A percentile compares a stretch with the other conserved stretches of the same genome.
Evolutionary conservation across 1,140 invertebrate genomes (phyloP).

Genomic region (Lucilia sericata): DNA sequence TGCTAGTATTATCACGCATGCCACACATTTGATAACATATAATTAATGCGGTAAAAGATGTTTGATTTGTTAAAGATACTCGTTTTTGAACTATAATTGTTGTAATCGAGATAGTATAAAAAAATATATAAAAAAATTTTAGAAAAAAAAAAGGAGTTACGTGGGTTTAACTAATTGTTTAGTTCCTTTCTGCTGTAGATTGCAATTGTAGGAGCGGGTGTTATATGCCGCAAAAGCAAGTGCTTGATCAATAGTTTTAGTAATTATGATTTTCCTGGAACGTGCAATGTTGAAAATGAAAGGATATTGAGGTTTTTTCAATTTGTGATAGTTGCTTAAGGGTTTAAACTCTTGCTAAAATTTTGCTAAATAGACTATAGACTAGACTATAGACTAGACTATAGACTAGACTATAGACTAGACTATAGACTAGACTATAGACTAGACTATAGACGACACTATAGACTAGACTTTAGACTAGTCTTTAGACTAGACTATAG

Average conservation of each 20-base stretch:
- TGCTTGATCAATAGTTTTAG: constrained; percentile 4
- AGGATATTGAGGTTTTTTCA: constrained; percentile 13
- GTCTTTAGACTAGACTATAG: no score
- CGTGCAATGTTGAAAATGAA: constrained; percentile 26
- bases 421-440: no score
- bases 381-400: no score
- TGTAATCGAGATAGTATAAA: neutral
- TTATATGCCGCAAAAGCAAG: constrained; percentile 25
- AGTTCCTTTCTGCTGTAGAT: constrained; percentile 30
- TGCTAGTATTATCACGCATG: constrained; percentile 23
- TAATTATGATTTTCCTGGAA: constrained; percentile 33
- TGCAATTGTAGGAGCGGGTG: neutral
- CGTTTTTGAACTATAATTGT: no score
- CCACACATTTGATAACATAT: constrained; percentile 38
- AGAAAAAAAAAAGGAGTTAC: constrained; percentile 33
- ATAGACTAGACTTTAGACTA: no score
- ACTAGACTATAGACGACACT: no score
- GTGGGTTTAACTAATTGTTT: constrained; percentile 43
- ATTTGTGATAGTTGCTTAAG: neutral
- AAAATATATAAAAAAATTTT: neutral
- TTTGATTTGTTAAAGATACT: constrained; percentile 37
- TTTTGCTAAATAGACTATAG: no score
- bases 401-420: no score
- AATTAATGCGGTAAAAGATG: constrained; percentile 44
- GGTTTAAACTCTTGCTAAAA: neutral